phyloP scores from a whole-genome alignment of 2,113 vertebrate species.

The Perognathus longimembris region DNA sequence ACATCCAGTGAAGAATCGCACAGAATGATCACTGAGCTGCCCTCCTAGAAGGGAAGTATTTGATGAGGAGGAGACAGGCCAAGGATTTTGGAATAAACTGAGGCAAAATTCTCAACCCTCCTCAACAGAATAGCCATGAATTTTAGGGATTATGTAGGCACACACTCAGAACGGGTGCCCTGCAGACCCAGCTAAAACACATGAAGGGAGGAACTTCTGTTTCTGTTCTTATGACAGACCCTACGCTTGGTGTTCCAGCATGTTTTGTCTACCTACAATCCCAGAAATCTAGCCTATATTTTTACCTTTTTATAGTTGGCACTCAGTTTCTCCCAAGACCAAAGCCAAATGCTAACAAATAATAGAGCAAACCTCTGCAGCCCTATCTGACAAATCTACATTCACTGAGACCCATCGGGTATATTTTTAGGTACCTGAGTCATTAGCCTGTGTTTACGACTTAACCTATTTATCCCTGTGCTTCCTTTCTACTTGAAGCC shows the following conservation, averaged over 20 bases:
- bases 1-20: neutral
- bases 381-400: neutral
- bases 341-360: slow-evolving; percentile 26
- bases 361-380: slow-evolving; percentile 5
- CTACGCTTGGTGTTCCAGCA: neutral
- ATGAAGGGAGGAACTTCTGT: neutral
- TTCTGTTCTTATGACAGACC: neutral
- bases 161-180: neutral
- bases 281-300: neutral
- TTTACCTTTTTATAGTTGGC: neutral
- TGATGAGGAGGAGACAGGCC: neutral
- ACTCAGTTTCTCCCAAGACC: neutral
- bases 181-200: neutral
- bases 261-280: neutral
- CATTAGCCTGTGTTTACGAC: neutral
- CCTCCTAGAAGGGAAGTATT: neutral
- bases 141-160: neutral
- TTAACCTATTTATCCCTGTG: neutral
- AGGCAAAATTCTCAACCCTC: neutral
- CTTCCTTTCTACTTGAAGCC: slow-evolving; percentile 13
- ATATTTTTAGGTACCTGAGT: neutral
- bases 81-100: neutral
- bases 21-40: neutral
- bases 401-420: neutral
- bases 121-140: neutral